phyloP scores from a whole-genome alignment of 1,140 invertebrate genomes.

The Drosophila lini region DNA sequence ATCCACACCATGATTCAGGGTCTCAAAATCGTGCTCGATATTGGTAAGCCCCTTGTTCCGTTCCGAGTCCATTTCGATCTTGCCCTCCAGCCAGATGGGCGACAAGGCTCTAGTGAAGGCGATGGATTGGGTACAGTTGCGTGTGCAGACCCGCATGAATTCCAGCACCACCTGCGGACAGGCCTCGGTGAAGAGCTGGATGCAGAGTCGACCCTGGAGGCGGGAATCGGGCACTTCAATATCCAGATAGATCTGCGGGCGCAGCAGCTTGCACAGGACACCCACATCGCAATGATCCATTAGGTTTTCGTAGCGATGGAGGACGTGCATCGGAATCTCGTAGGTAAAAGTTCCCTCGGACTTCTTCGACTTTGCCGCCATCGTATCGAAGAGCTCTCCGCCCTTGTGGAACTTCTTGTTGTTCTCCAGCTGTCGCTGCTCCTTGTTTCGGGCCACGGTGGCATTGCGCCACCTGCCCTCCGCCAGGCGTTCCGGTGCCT shows the following conservation, averaged over 20 bases:
- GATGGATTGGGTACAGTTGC: constrained; percentile 17
- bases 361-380: constrained; percentile 43
- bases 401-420: constrained; percentile 57
- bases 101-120: constrained; percentile 55
- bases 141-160: constrained; percentile 68
- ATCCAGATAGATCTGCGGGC: constrained; percentile 70
- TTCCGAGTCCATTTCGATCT: constrained; percentile 33
- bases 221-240: constrained; percentile 43
- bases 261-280: constrained; percentile 65
- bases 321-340: constrained; percentile 66
- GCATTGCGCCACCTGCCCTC: constrained; percentile 60
- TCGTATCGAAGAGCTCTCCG: constrained; percentile 56
- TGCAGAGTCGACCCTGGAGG: constrained; percentile 54
- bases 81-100: constrained; percentile 71
- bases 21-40: constrained; percentile 75
- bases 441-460: constrained; percentile 55
- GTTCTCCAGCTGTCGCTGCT: constrained; percentile 53
- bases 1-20: constrained; percentile 72
- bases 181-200: constrained; percentile 76
- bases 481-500: constrained; percentile 61
- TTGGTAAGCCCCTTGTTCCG: constrained; percentile 30
- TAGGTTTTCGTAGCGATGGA: constrained; percentile 67
- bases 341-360: constrained; percentile 45
- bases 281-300: constrained; percentile 62
- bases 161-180: constrained; percentile 71